Conservation (phyloP, 2,797 vertebrate species). For the Ciconia nigra region DNA sequence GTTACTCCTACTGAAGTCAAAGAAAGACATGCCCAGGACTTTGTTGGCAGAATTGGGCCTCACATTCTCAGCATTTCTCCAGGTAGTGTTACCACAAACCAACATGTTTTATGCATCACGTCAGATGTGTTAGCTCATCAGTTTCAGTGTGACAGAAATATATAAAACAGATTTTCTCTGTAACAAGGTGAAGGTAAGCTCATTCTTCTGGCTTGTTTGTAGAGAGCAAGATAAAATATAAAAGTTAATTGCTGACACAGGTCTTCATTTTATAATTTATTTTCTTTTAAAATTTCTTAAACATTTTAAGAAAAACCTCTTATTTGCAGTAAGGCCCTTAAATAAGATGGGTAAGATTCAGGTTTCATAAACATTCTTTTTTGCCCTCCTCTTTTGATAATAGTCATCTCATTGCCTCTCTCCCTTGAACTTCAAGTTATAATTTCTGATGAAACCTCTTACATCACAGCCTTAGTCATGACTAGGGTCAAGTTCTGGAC, state of each 20-base stretch:
- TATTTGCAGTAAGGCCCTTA: not conserved
- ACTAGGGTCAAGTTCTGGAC: not conserved
- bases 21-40: not conserved
- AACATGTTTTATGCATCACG: not conserved
- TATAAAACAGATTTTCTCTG: not conserved
- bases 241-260: not conserved
- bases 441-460: not conserved
- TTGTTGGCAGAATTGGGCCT: not conserved
- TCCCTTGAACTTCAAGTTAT: not conserved
- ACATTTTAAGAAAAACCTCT: not conserved
- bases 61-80: not conserved
- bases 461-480: not conserved
- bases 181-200: not conserved
- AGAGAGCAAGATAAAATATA: not conserved
- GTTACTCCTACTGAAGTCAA: not conserved
- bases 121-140: not conserved
- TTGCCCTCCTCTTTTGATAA: not conserved
- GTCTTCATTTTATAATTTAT: not conserved
- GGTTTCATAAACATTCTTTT: not conserved
- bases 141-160: not conserved
- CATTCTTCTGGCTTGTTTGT: not conserved
- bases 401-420: not conserved
- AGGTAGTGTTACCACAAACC: not conserved
- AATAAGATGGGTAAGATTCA: not conserved
- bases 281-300: not conserved